Conservation (phyloP, 2,113 vertebrate genomes). For the Cairina moschata region DNA sequence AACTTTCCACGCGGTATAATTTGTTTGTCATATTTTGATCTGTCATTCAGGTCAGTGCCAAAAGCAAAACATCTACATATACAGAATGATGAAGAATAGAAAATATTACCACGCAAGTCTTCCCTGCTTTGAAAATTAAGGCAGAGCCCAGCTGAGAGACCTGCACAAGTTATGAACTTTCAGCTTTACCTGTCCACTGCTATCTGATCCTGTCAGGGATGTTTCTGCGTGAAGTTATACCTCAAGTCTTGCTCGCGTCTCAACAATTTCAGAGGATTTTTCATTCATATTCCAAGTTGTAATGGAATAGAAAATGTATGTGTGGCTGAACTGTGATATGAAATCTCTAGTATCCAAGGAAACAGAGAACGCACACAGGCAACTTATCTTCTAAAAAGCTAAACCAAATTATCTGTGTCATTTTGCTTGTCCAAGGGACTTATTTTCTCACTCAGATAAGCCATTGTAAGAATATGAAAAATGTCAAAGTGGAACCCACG, state of each 20-base stretch:
- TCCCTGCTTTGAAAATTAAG: not conserved
- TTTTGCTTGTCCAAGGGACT: not conserved
- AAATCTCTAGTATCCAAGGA: slow-evolving; percentile 40
- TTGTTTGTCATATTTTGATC: not conserved
- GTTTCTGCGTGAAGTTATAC: not conserved
- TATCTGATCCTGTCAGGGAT: not conserved
- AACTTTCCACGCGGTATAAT: not conserved
- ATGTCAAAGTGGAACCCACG: not conserved
- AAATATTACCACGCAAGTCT: not conserved
- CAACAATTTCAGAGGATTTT: not conserved
- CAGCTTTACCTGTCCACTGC: not conserved
- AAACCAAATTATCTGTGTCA: not conserved
- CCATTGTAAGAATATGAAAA: not conserved
- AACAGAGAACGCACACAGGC: not conserved
- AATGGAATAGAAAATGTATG: not conserved
- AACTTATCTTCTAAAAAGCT: not conserved
- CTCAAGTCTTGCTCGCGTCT: not conserved
- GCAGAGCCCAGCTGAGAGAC: not conserved
- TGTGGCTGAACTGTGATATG: not conserved
- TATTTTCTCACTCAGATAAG: not conserved
- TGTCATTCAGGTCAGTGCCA: not conserved
- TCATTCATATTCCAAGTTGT: not conserved
- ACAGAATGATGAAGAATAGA: not conserved
- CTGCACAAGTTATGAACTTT: not conserved
- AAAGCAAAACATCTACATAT: not conserved